phyloP scores from a whole-genome alignment of 2,797 vertebrate species.

The Enteromius fasciolatus region DNA sequence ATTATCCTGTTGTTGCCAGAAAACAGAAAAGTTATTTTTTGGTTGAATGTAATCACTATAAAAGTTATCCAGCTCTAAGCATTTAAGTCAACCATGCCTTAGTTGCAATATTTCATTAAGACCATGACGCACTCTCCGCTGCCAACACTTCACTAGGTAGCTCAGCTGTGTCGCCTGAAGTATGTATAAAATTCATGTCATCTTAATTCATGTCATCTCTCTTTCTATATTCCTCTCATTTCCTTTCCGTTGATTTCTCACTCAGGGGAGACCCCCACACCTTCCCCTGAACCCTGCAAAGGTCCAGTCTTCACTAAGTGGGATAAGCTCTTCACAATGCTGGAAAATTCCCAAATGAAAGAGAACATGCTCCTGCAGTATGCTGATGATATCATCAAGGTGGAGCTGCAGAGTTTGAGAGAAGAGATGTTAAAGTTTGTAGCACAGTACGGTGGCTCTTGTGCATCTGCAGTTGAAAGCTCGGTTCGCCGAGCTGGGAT shows the following conservation, averaged over 20 bases:
- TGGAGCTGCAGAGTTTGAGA: constrained; percentile 82
- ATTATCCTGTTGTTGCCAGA: neutral
- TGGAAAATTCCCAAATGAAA: constrained; percentile 97
- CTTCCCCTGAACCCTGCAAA: constrained; percentile 71
- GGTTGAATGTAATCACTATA: neutral
- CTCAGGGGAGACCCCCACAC: constrained; percentile 55
- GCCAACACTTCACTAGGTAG: neutral
- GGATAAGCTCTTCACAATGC: constrained; percentile 96
- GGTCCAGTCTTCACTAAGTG: constrained; percentile 79
- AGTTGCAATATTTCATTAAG: neutral
- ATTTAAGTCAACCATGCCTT: neutral
- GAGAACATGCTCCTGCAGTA: constrained; percentile 93
- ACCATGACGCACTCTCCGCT: neutral
- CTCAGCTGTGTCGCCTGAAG: neutral
- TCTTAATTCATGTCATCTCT: constrained; percentile 4
- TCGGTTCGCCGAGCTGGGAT: constrained; percentile 65
- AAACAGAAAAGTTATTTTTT: neutral
- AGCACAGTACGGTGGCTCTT: constrained; percentile 70
- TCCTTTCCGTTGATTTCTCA: neutral
- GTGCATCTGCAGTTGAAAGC: constrained; percentile 67
- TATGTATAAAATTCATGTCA: neutral
- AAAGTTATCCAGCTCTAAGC: neutral
- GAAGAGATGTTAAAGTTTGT: constrained; percentile 83
- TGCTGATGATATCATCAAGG: constrained; percentile 81
- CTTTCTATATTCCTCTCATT: neutral